Conservation (phyloP, 2,797 vertebrate species). For the Cheirogaleus major region DNA sequence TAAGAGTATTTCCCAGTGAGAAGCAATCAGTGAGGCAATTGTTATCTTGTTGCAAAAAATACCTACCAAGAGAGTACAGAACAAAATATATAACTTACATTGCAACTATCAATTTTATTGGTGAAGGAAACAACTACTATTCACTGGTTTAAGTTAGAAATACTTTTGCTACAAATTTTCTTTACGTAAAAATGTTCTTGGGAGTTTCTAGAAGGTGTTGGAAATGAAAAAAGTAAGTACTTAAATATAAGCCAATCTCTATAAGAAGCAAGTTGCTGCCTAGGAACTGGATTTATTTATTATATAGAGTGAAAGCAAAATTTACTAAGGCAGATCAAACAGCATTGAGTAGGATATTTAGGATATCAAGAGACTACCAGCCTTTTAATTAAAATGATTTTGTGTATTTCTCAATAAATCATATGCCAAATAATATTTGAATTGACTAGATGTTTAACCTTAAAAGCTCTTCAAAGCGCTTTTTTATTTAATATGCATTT, state of each 20-base stretch:
- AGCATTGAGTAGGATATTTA: background rate
- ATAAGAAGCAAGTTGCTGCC: background rate
- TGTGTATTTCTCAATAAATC: background rate
- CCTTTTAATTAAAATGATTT: background rate
- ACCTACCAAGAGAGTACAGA: background rate
- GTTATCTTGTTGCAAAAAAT: slow-evolving; percentile 48
- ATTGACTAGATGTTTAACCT: background rate
- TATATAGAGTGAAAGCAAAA: background rate
- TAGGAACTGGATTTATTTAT: background rate
- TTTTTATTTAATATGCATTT: background rate
- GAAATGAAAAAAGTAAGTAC: background rate
- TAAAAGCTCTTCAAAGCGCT: background rate
- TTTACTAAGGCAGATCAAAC: slow-evolving; percentile 6
- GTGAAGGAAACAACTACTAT: slow-evolving; percentile 26
- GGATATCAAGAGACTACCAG: background rate
- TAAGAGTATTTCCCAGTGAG: slow-evolving; percentile 47
- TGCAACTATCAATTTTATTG: slow-evolving; percentile 39
- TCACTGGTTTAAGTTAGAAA: slow-evolving; percentile 31
- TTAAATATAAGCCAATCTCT: background rate
- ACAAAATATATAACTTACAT: background rate
- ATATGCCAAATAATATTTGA: background rate
- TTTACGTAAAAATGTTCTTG: slow-evolving; percentile 39
- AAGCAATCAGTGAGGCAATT: slow-evolving; percentile 41
- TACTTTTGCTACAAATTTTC: slow-evolving; percentile 45
- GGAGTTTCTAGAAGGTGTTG: background rate